Conservation (phyloP, 2,113 vertebrate species). For the Emberiza fucata region DNA sequence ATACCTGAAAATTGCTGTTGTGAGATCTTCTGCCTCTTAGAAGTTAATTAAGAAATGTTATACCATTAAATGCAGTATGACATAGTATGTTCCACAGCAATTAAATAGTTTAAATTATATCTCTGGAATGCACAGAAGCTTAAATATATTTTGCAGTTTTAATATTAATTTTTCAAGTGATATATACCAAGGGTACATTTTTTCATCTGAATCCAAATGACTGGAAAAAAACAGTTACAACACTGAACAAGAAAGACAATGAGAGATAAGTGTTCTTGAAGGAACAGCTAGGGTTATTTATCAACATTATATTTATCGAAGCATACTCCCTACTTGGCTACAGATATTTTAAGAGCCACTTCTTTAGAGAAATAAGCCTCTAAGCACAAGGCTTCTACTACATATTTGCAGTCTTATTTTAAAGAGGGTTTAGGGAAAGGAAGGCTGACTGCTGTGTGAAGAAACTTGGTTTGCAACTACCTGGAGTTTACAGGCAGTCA, state of each 20-base stretch:
- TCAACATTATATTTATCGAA: not conserved
- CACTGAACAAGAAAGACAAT: not conserved
- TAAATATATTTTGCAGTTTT: not conserved
- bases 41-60: slow-evolving; percentile 42
- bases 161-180: not conserved
- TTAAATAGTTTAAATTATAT: not conserved
- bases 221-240: not conserved
- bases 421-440: not conserved
- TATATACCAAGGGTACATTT: not conserved
- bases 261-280: not conserved
- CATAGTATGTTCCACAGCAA: not conserved
- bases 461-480: not conserved
- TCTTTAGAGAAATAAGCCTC: not conserved
- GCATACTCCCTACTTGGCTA: not conserved
- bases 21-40: not conserved
- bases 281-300: not conserved
- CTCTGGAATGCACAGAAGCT: not conserved
- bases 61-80: not conserved
- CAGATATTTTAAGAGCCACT: not conserved
- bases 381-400: not conserved
- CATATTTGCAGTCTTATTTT: not conserved
- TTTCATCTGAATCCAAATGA: not conserved
- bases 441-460: not conserved
- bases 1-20: slow-evolving; percentile 6
- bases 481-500: not conserved